These are phyloP conservation scores for Tragelaphus imberbis DNA, from an alignment of 2,113 vertebrate genomes.

Conservation along the genomic window DNA sequence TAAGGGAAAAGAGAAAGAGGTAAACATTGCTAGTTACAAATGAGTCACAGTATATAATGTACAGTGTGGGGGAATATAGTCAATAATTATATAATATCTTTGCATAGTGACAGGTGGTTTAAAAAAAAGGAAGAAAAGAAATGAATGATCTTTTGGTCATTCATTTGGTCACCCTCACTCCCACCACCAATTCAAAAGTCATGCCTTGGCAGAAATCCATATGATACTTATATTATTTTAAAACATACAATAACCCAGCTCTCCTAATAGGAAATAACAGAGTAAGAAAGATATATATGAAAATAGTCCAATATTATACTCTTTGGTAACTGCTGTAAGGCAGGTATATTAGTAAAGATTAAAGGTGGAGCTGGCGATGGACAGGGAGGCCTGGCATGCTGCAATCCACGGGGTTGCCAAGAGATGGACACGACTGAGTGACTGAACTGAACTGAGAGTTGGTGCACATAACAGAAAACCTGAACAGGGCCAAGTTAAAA, in stretches of 20 bases:
- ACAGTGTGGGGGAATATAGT: neutral
- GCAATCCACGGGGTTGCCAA: neutral
- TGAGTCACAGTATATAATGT: neutral
- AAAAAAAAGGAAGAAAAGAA: neutral
- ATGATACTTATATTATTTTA: neutral
- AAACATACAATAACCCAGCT: neutral
- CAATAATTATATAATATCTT: neutral
- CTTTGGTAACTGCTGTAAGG: neutral
- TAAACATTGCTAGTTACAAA: neutral
- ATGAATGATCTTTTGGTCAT: neutral
- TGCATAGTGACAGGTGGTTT: neutral
- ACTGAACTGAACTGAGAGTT: neutral
- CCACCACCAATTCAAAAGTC: neutral
- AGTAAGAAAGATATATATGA: neutral
- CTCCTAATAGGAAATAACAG: neutral
- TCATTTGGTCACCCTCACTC: neutral
- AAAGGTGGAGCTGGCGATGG: neutral
- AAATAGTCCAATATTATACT: neutral
- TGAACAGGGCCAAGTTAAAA: neutral
- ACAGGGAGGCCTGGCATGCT: neutral
- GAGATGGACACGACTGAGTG: fast-evolving
- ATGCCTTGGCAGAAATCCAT: neutral
- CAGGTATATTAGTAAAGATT: neutral
- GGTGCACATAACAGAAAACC: neutral
- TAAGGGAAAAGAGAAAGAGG: neutral